Evolutionary conservation across 2,888 invertebrate genomes (phyloP), one percentile per base, ranked within the genome.

Genomic region (Lasioglossum morio): DNA sequence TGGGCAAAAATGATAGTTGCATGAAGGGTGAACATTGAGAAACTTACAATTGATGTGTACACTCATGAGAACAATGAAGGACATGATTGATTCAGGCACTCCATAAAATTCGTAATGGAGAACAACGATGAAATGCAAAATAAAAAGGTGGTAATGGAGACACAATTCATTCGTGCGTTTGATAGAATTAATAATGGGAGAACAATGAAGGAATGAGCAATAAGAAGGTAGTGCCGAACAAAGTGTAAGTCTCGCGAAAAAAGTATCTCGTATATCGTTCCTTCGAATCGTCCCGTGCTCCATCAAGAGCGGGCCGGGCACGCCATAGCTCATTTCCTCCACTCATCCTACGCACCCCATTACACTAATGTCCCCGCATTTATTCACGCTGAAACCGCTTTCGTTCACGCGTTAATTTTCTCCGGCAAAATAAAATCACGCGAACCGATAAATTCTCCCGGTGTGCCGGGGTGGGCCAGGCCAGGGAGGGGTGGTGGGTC

Each of bases 401-500:
- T 46, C n/a, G 43, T 48, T 79, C 60, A 27, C 12, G 23, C 40
- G 43, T 63, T 34, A 63, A 74, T 74, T 73, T 60, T 74, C 79
- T 73, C 46, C 27, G 10, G 16, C 27, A 27, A 48, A 63, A 72
- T 73, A 72, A 79, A 79, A 82, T 79, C 72, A 66, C 37, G 48
- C 40, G 43, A 79, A 53, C 69, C 46, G 63, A 79, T 72, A 72
- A 82, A 82, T 79, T 48, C 63, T 23, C 19, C 19, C 60, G 30
- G 8, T 8, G 63, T 10, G 19, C 48, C 34, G 19, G 12, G 48
- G 16, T 10, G 19, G 63, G 63, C 63, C 63, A 16, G 30, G 66
- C 7, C 14, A 34, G n/a, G 8, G 19, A 27, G 23, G 37, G 40
- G 16, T 16, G 72, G 27, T 37, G 69, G 69, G 69, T 37, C 34